These are phyloP conservation scores for Glossosoma conforme DNA, from an alignment of 1,140 invertebrate species.

Conservation along the genomic window DNA sequence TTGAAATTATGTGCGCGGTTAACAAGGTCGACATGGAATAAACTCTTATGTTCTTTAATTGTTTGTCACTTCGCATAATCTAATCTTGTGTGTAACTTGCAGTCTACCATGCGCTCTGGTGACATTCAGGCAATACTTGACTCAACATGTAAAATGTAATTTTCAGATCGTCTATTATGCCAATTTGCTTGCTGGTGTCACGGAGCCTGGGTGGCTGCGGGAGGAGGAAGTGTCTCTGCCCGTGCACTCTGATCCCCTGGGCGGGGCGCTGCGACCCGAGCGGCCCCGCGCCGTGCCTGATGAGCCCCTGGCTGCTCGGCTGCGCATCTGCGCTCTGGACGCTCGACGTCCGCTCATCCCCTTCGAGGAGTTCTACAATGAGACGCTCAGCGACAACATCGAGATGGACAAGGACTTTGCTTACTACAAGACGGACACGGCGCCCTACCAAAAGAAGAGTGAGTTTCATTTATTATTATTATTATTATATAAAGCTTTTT, in stretches of 20 bases:
- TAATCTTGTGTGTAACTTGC: too few relatives aligned
- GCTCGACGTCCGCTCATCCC: slow-evolving; percentile 76
- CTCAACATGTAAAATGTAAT: not conserved
- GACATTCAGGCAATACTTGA: too few relatives aligned
- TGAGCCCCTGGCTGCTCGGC: slow-evolving; percentile 54
- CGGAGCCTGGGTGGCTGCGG: slow-evolving; percentile 60
- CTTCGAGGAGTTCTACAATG: slow-evolving; percentile 90
- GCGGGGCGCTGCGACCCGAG: slow-evolving; percentile 41
- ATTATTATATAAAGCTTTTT: too few relatives aligned
- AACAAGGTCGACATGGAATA: too few relatives aligned
- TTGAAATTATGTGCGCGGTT: too few relatives aligned
- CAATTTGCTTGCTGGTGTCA: slow-evolving; percentile 75
- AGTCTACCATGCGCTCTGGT: too few relatives aligned
- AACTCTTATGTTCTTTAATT: too few relatives aligned
- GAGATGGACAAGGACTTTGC: slow-evolving; percentile 92
- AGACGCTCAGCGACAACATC: slow-evolving; percentile 83
- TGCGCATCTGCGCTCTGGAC: slow-evolving; percentile 73
- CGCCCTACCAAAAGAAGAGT: slow-evolving; percentile 15
- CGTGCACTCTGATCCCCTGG: slow-evolving; percentile 41
- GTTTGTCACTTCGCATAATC: too few relatives aligned
- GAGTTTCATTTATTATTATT: not conserved
- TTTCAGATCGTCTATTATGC: slow-evolving; percentile 84
- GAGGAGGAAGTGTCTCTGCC: slow-evolving; percentile 52
- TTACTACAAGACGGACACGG: slow-evolving; percentile 70
- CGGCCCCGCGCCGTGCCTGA: slow-evolving; percentile 45